Percentiles rank a stretch among this genome's conserved stretches.
Evolutionary conservation across 2,888 invertebrate genomes (phyloP).

Genomic region (Pterostichus niger): DNA sequence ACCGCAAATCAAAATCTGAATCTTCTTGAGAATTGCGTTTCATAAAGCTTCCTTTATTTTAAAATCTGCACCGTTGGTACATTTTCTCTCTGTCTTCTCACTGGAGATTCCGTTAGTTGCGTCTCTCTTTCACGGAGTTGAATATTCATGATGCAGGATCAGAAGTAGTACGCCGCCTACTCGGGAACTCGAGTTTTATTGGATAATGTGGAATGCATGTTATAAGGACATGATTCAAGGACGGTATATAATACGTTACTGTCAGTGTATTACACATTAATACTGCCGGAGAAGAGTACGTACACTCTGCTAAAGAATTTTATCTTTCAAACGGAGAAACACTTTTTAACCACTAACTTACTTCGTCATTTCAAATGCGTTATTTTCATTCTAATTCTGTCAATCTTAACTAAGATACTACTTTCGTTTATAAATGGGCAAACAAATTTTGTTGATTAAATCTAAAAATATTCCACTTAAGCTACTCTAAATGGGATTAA

Average conservation of each 20-base stretch:
- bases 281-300: background rate
- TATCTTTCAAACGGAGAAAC: background rate
- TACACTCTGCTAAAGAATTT: too few relatives aligned
- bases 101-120: too few relatives aligned
- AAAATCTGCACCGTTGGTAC: constrained; percentile 41
- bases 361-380: too few relatives aligned
- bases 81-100: background rate
- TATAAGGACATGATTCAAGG: background rate
- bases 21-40: constrained; percentile 16
- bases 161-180: background rate
- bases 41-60: constrained; percentile 47
- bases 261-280: background rate
- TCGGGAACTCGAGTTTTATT: constrained; percentile 5
- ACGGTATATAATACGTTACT: background rate
- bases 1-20: constrained; percentile 20
- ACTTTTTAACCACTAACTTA: background rate
- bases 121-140: constrained; percentile 7
- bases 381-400: too few relatives aligned
- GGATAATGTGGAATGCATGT: constrained; percentile 22
- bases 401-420: too few relatives aligned
- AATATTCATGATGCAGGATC: constrained; percentile 19
- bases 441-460: too few relatives aligned
- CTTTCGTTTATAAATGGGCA: too few relatives aligned
- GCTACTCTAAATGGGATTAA: too few relatives aligned
- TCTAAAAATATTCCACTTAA: too few relatives aligned